Conservation (phyloP, 1,140 invertebrate species). For the Phymorhynchus buccinoides region DNA sequence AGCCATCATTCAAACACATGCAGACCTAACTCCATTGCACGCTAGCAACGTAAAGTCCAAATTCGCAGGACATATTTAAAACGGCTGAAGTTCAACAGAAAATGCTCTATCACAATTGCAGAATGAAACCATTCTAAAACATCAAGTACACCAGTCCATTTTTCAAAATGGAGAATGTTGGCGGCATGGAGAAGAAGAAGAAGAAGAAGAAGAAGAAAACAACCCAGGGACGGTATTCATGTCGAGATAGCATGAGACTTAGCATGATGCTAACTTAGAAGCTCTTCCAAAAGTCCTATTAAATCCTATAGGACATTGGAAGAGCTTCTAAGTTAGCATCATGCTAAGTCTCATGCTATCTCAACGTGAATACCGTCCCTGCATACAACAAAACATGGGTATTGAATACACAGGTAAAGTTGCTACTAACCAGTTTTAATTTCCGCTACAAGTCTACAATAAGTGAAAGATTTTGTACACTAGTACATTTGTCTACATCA, state of each 20-base stretch:
- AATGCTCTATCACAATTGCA: neutral
- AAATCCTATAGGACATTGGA: too few relatives aligned
- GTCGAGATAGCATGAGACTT: too few relatives aligned
- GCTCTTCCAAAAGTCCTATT: too few relatives aligned
- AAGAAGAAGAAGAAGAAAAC: neutral
- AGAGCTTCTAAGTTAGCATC: too few relatives aligned
- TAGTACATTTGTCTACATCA: neutral
- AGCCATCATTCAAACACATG: neutral
- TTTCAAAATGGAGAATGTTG: neutral
- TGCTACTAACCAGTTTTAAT: too few relatives aligned
- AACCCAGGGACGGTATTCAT: too few relatives aligned
- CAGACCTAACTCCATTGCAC: neutral
- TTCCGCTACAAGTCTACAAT: neutral
- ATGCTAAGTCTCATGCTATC: too few relatives aligned
- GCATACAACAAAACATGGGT: too few relatives aligned
- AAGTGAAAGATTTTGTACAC: neutral
- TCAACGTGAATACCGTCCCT: too few relatives aligned
- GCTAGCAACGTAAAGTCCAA: neutral
- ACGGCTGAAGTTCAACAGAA: neutral
- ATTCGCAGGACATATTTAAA: neutral
- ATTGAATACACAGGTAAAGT: neutral
- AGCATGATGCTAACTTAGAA: too few relatives aligned
- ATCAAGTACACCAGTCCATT: neutral
- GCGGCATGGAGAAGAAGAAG: too few relatives aligned
- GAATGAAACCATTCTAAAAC: neutral